Percentiles rank a stretch among this genome's conserved stretches.
Evolutionary conservation across 1,140 invertebrate genomes (phyloP).

Genomic region (Cydia fagiglandana): DNA sequence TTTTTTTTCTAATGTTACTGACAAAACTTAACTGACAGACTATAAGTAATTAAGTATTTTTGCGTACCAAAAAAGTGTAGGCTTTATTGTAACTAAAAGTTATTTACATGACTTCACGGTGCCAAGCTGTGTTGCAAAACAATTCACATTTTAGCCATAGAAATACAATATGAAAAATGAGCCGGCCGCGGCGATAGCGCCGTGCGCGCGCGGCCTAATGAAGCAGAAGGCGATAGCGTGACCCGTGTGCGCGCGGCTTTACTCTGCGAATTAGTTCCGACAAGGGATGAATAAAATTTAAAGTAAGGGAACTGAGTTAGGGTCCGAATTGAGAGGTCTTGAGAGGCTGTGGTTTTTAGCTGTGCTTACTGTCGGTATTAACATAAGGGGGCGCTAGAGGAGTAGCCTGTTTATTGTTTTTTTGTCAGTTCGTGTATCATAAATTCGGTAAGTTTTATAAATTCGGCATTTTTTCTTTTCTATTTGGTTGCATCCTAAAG

Average conservation of each 20-base stretch:
- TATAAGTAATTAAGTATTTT: too few relatives aligned
- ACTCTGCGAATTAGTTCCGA: conserved; percentile 29
- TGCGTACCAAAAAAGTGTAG: too few relatives aligned
- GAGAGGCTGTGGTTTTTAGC: conserved; percentile 15
- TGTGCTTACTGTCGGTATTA: not conserved
- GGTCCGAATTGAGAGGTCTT: conserved; percentile 24
- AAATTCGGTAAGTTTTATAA: not conserved
- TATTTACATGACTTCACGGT: not conserved
- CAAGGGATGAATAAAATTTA: conserved; percentile 32
- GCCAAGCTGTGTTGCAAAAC: not conserved
- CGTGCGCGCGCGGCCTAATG: conserved; percentile 58
- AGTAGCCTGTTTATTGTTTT: not conserved
- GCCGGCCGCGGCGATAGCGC: conserved; percentile 50
- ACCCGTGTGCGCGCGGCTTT: conserved; percentile 47
- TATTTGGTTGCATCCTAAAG: not conserved
- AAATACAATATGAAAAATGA: conserved; percentile 58
- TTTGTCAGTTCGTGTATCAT: not conserved
- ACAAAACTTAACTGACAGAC: too few relatives aligned
- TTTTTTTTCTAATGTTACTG: too few relatives aligned
- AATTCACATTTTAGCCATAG: conserved; percentile 21
- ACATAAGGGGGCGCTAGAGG: not conserved
- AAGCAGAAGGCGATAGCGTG: conserved; percentile 68
- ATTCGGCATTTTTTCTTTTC: not conserved
- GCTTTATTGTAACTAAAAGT: not conserved
- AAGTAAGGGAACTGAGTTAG: conserved; percentile 16